Percentiles rank a stretch among this genome's conserved stretches.
Evolutionary conservation across 2,888 invertebrate species (phyloP).

Genomic region (Ypsolopha sequella): DNA sequence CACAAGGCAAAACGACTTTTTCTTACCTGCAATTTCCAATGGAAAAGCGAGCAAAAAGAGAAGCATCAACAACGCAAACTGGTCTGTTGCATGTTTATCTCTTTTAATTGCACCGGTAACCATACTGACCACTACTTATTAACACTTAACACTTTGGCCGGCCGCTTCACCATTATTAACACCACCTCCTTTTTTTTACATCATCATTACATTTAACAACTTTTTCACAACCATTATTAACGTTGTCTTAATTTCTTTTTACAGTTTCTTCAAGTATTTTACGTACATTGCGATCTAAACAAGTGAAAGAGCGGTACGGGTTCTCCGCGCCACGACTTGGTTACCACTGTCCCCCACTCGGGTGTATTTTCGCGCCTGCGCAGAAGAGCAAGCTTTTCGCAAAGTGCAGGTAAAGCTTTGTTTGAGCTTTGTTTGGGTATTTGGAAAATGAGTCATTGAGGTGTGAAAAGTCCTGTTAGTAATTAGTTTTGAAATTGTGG

Average conservation of each 20-base stretch:
- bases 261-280: conserved; percentile 14
- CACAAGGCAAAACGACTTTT: conserved; percentile 9
- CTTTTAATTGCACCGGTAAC: conserved; percentile 51
- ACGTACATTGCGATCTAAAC: conserved; percentile 50
- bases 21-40: conserved; percentile 43
- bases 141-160: conserved; percentile 10
- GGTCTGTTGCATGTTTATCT: conserved; percentile 53
- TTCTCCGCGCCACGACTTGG: conserved; percentile 38
- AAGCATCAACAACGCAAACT: conserved; percentile 42
- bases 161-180: conserved; percentile 1
- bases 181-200: conserved; percentile 2
- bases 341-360: conserved; percentile 61
- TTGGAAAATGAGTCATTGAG: too few species aligned
- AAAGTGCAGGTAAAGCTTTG: conserved; percentile 16
- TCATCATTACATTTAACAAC: background rate
- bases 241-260: background rate
- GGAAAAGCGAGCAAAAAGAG: conserved; percentile 47
- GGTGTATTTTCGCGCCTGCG: conserved; percentile 57
- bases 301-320: conserved; percentile 39
- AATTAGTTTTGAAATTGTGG: too few species aligned
- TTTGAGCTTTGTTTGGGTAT: background rate
- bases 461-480: too few species aligned
- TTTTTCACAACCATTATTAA: background rate
- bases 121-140: conserved; percentile 55
- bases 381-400: conserved; percentile 11